These are phyloP conservation scores for Acipenser transmontanus DNA, from an alignment of 2,797 vertebrate species.

Conservation along the genomic window DNA sequence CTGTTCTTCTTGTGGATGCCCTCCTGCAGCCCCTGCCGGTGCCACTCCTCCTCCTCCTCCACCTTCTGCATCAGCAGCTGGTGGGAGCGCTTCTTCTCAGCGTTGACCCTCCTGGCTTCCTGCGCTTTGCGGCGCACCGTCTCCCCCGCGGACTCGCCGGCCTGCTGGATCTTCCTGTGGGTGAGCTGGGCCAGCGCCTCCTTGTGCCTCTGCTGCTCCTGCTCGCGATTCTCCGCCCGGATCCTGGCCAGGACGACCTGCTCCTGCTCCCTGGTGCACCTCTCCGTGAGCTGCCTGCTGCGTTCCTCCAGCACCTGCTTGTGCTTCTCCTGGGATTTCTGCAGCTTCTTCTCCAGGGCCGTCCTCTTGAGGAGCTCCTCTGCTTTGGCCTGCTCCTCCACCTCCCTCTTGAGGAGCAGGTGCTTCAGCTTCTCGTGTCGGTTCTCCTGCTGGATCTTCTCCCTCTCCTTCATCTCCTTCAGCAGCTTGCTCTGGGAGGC, in stretches of 20 bases:
- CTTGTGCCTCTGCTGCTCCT: slow-evolving; percentile 41
- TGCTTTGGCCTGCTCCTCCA: slow-evolving; percentile 48
- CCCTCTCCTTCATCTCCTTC: slow-evolving; percentile 33
- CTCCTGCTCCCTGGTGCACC: slow-evolving; percentile 40
- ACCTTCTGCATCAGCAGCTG: slow-evolving; percentile 47
- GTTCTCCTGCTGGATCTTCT: slow-evolving; percentile 48
- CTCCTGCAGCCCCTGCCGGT: slow-evolving; percentile 39
- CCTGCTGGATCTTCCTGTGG: slow-evolving; percentile 44
- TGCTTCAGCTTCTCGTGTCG: slow-evolving; percentile 51
- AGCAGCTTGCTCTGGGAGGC: slow-evolving; percentile 38
- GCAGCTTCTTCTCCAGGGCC: slow-evolving; percentile 46
- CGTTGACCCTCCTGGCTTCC: slow-evolving; percentile 31
- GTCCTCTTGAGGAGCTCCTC: slow-evolving; percentile 45
- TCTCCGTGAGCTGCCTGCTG: slow-evolving; percentile 39
- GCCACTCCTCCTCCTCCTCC: slow-evolving; percentile 50
- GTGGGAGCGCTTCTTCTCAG: slow-evolving; percentile 41
- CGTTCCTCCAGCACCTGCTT: slow-evolving; percentile 29
- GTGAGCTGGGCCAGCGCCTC: slow-evolving; percentile 42
- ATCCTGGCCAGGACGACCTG: slow-evolving; percentile 41
- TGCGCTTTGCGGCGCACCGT: slow-evolving; percentile 29
- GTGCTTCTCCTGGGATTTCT: slow-evolving; percentile 30
- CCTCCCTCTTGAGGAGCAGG: slow-evolving; percentile 48
- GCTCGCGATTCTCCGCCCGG: slow-evolving; percentile 31
- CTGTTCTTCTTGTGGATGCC: slow-evolving; percentile 47
- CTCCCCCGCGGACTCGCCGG: slow-evolving; percentile 26